These are phyloP conservation scores for Cosmia trapezina DNA, from an alignment of 2,888 invertebrate species.

Conservation along the genomic window DNA sequence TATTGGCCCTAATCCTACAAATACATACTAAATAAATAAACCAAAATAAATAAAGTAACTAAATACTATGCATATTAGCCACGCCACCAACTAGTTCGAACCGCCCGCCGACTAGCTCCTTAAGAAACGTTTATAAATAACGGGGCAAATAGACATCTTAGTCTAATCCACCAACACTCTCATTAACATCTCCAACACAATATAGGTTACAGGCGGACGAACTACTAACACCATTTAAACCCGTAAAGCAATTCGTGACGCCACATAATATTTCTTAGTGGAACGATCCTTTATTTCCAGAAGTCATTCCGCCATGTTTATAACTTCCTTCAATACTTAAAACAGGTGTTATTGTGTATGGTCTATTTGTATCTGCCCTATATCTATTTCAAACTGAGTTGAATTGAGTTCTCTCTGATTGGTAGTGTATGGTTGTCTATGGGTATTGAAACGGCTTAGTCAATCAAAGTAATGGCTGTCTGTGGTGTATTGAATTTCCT, in stretches of 20 bases:
- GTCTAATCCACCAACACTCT: not conserved
- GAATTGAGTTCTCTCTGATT: not conserved
- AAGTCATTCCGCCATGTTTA: constrained; percentile 44
- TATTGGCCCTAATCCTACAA: too few species aligned
- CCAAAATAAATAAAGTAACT: too few species aligned
- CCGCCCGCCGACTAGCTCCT: too few species aligned
- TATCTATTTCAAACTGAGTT: constrained; percentile 3
- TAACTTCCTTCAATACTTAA: constrained; percentile 47
- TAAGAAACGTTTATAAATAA: not conserved
- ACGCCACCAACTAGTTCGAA: too few species aligned
- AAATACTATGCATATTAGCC: too few species aligned
- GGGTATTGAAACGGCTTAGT: not conserved
- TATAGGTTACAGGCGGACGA: constrained; percentile 33
- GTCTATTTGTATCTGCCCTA: constrained; percentile 47
- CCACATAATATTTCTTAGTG: constrained; percentile 23
- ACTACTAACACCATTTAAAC: constrained; percentile 22
- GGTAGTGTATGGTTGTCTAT: not conserved
- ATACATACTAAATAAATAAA: too few species aligned
- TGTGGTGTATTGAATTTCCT: not conserved
- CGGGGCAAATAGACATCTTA: not conserved
- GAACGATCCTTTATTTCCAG: constrained; percentile 44
- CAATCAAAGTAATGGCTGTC: not conserved
- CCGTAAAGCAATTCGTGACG: constrained; percentile 41
- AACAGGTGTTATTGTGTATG: constrained; percentile 23
- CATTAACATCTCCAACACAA: not conserved